A percentile compares a stretch with the other conserved stretches of the same genome.
Conservation (phyloP, 2,888 invertebrate genomes). For the Nymphalis urticae region DNA sequence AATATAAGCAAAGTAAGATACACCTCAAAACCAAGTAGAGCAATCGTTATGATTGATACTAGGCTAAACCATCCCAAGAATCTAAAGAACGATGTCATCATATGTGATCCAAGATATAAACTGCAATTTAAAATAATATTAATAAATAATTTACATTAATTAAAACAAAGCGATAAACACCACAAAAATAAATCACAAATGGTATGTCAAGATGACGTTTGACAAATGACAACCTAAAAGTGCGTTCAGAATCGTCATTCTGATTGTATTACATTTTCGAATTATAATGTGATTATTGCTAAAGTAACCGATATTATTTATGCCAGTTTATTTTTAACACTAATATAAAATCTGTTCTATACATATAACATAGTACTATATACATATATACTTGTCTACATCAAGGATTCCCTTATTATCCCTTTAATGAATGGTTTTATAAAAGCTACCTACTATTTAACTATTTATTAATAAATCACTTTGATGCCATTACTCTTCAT, state of each 20-base stretch:
- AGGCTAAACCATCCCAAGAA: slow-evolving; percentile 68
- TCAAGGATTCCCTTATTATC: no score
- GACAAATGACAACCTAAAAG: slow-evolving; percentile 2
- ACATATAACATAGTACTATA: no score
- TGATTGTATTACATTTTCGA: neutral
- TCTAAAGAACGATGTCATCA: slow-evolving; percentile 53
- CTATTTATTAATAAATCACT: no score
- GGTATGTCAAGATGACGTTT: slow-evolving; percentile 28
- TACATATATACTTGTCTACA: no score
- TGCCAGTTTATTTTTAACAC: no score
- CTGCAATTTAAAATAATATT: slow-evolving; percentile 36
- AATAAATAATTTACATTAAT: slow-evolving; percentile 25
- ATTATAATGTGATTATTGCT: no score
- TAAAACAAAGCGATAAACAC: slow-evolving; percentile 31
- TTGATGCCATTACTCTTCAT: no score
- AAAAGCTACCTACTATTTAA: no score
- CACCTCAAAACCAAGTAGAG: slow-evolving; percentile 68
- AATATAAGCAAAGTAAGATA: slow-evolving; percentile 67
- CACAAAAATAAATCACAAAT: slow-evolving; percentile 31
- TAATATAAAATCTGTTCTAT: no score
- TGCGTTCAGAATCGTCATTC: neutral
- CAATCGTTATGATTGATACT: slow-evolving; percentile 65
- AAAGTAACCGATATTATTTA: no score
- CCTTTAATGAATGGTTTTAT: no score
- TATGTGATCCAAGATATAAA: slow-evolving; percentile 12